Conservation (phyloP, 2,113 vertebrate genomes). For the Ia io region DNA sequence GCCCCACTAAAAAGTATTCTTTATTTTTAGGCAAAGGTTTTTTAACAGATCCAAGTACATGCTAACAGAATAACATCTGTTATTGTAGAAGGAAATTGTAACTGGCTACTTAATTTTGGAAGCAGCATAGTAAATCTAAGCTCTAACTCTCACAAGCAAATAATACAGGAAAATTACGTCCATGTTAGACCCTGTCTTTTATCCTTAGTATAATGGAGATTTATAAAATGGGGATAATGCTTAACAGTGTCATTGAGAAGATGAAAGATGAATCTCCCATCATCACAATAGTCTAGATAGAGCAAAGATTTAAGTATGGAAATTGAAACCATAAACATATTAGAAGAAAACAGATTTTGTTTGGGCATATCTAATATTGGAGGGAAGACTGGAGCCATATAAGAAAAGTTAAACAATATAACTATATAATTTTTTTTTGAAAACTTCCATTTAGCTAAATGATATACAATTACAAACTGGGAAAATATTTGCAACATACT, state of each 20-base stretch:
- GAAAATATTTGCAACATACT: background rate
- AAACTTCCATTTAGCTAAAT: conserved; percentile 1
- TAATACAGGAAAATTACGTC: background rate
- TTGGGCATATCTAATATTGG: background rate
- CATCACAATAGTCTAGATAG: background rate
- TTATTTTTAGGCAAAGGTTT: background rate
- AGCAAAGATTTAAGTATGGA: conserved; percentile 22
- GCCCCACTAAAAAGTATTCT: background rate
- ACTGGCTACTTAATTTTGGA: background rate
- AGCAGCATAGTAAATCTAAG: background rate
- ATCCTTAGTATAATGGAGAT: background rate
- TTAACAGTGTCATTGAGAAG: background rate
- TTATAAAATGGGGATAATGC: background rate
- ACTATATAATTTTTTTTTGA: background rate
- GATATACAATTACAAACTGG: background rate
- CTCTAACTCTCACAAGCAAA: background rate
- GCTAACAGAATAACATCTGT: background rate
- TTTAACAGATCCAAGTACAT: background rate
- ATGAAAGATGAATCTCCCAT: background rate
- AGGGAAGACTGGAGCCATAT: background rate
- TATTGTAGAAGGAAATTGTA: background rate
- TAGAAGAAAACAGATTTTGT: conserved; percentile 60
- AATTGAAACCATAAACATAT: conserved; percentile 43
- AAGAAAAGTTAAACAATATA: conserved; percentile 9
- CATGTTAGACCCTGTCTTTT: background rate